Evolutionary conservation across 2,113 vertebrate genomes (phyloP), one percentile per base, ranked within the genome.

Genomic region (Rhabdornis inornatus): DNA sequence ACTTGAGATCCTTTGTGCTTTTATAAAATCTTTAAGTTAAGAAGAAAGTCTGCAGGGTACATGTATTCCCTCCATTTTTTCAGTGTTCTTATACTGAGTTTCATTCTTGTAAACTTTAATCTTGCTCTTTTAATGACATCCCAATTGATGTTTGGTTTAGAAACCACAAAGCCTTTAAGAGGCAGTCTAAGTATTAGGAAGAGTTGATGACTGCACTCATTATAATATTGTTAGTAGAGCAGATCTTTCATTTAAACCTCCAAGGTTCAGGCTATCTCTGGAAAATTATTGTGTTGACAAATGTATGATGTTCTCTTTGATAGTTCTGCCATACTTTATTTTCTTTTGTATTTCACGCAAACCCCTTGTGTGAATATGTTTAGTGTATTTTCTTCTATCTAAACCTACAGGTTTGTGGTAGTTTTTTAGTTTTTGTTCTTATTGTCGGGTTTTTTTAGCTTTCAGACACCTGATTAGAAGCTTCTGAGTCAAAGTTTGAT

Each of bases 81-180:
- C 14, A 39, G 15, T 63, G 47, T 69, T 90, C 50, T 47, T 50
- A 4, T 65, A 40, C 59, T 63, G 50, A 75, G 23, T 91, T 90
- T 85, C 45, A 47, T 59, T 87, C 53, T 77, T 17, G 47, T 45
- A 65, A 92, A 40, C 27, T 79, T 85, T 71, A 40, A 56, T 91
- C 28, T 14, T 87, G 44, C 21, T 84, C 4, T 84, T 84, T 60
- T 85, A 92, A 83, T 83, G 59, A 86, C 30, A 94, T 90, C 35
- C 20, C 85, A 50, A 35, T 42, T 77, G 31, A 74, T 80, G 30
- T 83, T 94, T 83, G 40, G 28, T 49, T 95, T 92, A 72, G 55
- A 87, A 91, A 83, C 42, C 53, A 33, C 79, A 74, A 65, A 92
- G n/a, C 42, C 40, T 90, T 96, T 87, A 83, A 89, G 52, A 91